phyloP scores from a whole-genome alignment of 2,888 invertebrate genomes.

The Mimachlamys varia region DNA sequence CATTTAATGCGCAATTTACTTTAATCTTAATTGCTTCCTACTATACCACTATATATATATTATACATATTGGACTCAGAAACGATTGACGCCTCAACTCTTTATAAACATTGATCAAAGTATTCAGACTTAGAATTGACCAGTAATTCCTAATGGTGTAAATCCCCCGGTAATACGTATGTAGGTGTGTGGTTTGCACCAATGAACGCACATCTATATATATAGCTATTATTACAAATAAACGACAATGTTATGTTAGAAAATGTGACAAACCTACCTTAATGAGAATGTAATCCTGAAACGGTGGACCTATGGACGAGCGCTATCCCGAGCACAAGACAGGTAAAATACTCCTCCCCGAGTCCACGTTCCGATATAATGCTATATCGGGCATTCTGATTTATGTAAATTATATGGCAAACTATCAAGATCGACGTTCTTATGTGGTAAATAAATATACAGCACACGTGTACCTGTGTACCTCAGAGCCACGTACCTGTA shows the following conservation, averaged over 20 bases:
- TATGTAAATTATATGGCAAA: not conserved
- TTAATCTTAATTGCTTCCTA: not conserved
- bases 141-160: not conserved
- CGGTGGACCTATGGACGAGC: not conserved
- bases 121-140: not conserved
- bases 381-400: not conserved
- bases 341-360: not conserved
- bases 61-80: not conserved
- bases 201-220: not conserved
- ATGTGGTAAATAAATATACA: not conserved
- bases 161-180: not conserved
- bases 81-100: not conserved
- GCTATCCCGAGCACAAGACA: not conserved
- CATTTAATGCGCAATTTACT: not conserved
- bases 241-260: not conserved
- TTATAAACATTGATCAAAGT: not conserved
- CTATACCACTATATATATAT: not conserved
- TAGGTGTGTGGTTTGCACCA: not conserved
- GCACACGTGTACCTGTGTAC: conserved; percentile 24
- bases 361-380: not conserved
- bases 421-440: not conserved
- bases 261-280: not conserved
- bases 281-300: not conserved
- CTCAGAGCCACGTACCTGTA: not conserved
- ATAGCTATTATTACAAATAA: not conserved